A percentile compares a stretch with the other conserved stretches of the same genome.
Conservation (phyloP, 2,888 invertebrate species). For the Scaptodrosophila latifasciaeformis region DNA sequence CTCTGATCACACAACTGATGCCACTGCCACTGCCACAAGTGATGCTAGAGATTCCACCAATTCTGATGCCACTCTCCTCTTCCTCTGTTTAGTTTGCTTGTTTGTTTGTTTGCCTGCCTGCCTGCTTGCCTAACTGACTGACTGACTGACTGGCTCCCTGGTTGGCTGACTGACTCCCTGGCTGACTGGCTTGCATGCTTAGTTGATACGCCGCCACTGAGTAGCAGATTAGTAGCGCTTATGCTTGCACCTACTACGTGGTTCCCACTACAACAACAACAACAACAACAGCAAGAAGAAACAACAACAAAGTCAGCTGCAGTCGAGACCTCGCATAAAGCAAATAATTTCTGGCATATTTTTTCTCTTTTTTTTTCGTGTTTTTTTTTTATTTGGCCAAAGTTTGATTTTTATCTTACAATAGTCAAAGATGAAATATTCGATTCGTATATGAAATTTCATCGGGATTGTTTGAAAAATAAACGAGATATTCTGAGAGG, state of each 20-base stretch:
- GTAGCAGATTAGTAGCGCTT: slow-evolving; percentile 67
- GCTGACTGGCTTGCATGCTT: slow-evolving; percentile 30
- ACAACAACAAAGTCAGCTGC: slow-evolving; percentile 8
- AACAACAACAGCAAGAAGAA: too few relatives aligned
- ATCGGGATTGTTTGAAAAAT: too few relatives aligned
- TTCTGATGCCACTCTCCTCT: not conserved
- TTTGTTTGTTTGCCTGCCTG: slow-evolving; percentile 2
- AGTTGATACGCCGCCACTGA: slow-evolving; percentile 67
- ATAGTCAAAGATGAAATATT: too few relatives aligned
- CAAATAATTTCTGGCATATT: too few relatives aligned
- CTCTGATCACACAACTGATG: slow-evolving; percentile 51
- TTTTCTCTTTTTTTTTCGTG: too few relatives aligned
- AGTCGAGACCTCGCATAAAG: too few relatives aligned
- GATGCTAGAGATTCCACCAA: too few relatives aligned
- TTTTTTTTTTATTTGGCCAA: too few relatives aligned
- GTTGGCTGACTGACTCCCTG: slow-evolving; percentile 46
- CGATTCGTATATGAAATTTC: too few relatives aligned
- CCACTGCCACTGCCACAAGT: too few relatives aligned
- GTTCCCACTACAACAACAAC: slow-evolving; percentile 27
- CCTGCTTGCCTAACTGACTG: slow-evolving; percentile 49
- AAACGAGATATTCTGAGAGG: too few relatives aligned
- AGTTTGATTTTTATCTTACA: too few relatives aligned
- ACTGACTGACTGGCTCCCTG: slow-evolving; percentile 19
- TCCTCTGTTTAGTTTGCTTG: slow-evolving; percentile 1
- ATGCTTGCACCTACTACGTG: slow-evolving; percentile 68